Evolutionary conservation across 2,888 invertebrate genomes (phyloP).

Genomic region (Hypsopygia costalis): DNA sequence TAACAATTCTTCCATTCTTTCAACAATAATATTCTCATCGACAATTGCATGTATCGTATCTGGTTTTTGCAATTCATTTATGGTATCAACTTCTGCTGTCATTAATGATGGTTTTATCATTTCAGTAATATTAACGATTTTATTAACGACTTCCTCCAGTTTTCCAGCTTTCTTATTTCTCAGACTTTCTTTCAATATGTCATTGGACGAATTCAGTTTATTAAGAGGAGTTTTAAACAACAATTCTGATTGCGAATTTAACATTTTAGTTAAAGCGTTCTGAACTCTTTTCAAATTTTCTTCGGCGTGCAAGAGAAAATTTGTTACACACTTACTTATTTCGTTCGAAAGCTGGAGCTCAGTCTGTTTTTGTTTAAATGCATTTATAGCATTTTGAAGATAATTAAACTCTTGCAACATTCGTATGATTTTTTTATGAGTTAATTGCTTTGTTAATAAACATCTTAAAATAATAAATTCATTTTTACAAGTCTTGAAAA

Average conservation of each 20-base stretch:
- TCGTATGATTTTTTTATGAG: constrained; percentile 56
- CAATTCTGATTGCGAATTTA: constrained; percentile 44
- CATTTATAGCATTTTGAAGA: constrained; percentile 38
- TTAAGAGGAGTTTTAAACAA: constrained; percentile 39
- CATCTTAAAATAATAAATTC: constrained; percentile 51
- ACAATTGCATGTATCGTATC: constrained; percentile 4
- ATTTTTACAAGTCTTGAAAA: constrained; percentile 51
- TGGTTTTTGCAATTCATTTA: constrained; percentile 35
- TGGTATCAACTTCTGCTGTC: constrained; percentile 27
- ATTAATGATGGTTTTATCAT: constrained; percentile 30
- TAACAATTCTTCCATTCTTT: constrained; percentile 36
- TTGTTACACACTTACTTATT: constrained; percentile 33
- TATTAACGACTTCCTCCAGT: constrained; percentile 27
- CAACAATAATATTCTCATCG: constrained; percentile 26
- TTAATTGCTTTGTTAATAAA: constrained; percentile 46
- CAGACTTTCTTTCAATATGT: constrained; percentile 21
- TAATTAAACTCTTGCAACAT: constrained; percentile 54
- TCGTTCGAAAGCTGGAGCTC: constrained; percentile 39
- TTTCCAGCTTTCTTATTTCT: constrained; percentile 21
- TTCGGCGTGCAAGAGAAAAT: constrained; percentile 44
- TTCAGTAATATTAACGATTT: constrained; percentile 26
- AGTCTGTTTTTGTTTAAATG: constrained; percentile 39
- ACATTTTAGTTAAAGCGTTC: constrained; percentile 39
- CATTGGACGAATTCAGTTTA: constrained; percentile 32
- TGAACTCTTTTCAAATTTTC: constrained; percentile 43